phyloP scores from a whole-genome alignment of 1,140 invertebrate species.

The Drosophila nebulosa region DNA sequence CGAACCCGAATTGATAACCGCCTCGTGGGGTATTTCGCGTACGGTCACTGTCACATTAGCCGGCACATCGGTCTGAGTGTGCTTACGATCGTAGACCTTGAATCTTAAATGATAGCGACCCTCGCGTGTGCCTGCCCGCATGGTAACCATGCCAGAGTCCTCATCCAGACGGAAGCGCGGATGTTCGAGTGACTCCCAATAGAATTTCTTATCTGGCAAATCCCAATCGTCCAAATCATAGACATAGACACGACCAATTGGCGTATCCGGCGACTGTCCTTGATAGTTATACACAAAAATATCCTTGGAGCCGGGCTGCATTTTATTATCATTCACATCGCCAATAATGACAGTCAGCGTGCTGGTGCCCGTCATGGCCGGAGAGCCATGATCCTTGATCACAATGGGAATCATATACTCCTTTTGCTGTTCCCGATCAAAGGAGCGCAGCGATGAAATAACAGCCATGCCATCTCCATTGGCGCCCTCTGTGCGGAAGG shows the following conservation, averaged over 20 bases:
- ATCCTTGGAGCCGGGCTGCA: slow-evolving; percentile 97
- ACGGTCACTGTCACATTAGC: slow-evolving; percentile 96
- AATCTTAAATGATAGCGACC: slow-evolving; percentile 93
- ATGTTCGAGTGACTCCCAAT: slow-evolving; percentile 92
- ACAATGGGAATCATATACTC: slow-evolving; percentile 97
- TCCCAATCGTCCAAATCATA: slow-evolving; percentile 99
- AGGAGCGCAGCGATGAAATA: slow-evolving; percentile 92
- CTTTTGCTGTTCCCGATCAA: slow-evolving; percentile 97
- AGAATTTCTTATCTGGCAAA: slow-evolving; percentile 97
- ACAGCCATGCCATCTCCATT: slow-evolving; percentile 98
- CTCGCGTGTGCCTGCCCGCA: slow-evolving; percentile 94
- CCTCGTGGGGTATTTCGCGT: slow-evolving; percentile 96
- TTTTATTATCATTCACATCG: slow-evolving; percentile 98
- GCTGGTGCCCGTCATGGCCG: slow-evolving; percentile 95
- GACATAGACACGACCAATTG: slow-evolving; percentile 97
- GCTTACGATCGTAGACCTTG: slow-evolving; percentile 96
- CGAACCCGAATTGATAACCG: slow-evolving; percentile 96
- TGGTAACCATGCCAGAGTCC: slow-evolving; percentile 96
- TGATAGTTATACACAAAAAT: slow-evolving; percentile 98
- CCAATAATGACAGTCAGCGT: slow-evolving; percentile 97
- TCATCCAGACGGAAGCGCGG: slow-evolving; percentile 93
- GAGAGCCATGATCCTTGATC: slow-evolving; percentile 94
- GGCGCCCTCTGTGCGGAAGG: slow-evolving; percentile 89
- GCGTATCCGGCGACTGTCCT: slow-evolving; percentile 94
- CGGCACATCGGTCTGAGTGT: slow-evolving; percentile 94